These are phyloP conservation scores for Belgica antarctica DNA, from an alignment of 2,888 invertebrate species.

Conservation along the genomic window DNA sequence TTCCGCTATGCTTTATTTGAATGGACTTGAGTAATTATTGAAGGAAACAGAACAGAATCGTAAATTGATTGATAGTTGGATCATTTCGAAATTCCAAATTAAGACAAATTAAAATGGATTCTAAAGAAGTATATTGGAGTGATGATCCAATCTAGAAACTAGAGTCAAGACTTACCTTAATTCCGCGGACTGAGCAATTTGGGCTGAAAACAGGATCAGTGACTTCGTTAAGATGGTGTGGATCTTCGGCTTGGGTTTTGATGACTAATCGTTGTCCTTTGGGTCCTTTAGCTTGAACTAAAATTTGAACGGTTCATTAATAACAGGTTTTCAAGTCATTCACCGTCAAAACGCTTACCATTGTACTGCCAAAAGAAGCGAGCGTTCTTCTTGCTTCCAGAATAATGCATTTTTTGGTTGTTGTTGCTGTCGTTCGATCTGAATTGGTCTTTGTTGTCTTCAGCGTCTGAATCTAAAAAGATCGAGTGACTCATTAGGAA, in stretches of 20 bases:
- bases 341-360: too few relatives aligned
- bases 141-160: background rate
- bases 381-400: constrained; percentile 64
- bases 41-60: constrained; percentile 35
- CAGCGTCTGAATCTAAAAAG: constrained; percentile 62
- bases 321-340: too few relatives aligned
- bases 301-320: too few relatives aligned
- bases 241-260: constrained; percentile 83
- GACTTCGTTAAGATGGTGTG: constrained; percentile 84
- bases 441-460: constrained; percentile 58
- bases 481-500: constrained; percentile 28
- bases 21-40: constrained; percentile 27
- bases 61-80: constrained; percentile 35
- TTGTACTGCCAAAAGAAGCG: constrained; percentile 98
- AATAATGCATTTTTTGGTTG: constrained; percentile 42
- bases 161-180: constrained; percentile 64
- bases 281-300: constrained; percentile 96
- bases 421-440: constrained; percentile 52
- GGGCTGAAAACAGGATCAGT: constrained; percentile 97
- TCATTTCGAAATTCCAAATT: background rate
- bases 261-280: constrained; percentile 87
- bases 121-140: background rate
- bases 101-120: background rate
- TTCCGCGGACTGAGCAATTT: constrained; percentile 83
- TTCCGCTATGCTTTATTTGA: constrained; percentile 63